Evolutionary conservation across 2,113 vertebrate genomes (phyloP).

Genomic region (Engraulis encrasicolus): DNA sequence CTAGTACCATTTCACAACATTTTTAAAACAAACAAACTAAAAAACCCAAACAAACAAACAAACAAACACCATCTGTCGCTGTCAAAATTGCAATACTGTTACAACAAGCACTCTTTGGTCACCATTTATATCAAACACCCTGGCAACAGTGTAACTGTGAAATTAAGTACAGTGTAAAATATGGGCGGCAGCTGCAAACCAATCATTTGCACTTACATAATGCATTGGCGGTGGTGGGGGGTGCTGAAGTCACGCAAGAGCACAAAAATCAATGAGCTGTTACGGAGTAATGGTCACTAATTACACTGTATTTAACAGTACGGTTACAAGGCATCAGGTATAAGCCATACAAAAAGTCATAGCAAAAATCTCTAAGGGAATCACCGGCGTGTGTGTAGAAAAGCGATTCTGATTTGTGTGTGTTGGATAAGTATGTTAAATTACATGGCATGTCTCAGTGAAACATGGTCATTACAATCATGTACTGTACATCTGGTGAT

Average conservation of each 20-base stretch:
- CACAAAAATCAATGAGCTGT: constrained; percentile 2
- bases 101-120: constrained; percentile 4
- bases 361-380: not conserved
- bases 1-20: constrained; percentile 14
- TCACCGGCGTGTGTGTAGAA: not conserved
- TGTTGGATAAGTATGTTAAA: not conserved
- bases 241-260: not conserved
- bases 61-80: not conserved
- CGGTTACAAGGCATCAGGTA: not conserved
- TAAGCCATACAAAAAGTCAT: not conserved
- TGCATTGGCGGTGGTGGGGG: not conserved
- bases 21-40: too few species aligned
- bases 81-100: not conserved
- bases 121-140: not conserved
- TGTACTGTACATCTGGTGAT: not conserved
- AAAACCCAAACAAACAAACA: too few species aligned
- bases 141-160: constrained; percentile 11
- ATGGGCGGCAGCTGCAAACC: not conserved
- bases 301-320: constrained; percentile 6
- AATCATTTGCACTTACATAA: not conserved
- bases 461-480: constrained; percentile 19
- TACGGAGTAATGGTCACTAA: not conserved
- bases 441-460: not conserved
- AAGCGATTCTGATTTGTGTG: not conserved
- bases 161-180: constrained; percentile 14